A percentile compares a stretch with the other conserved stretches of the same genome.
These are phyloP conservation scores for Drosophila helvetica DNA, from an alignment of 2,888 invertebrate genomes.

Conservation along the genomic window DNA sequence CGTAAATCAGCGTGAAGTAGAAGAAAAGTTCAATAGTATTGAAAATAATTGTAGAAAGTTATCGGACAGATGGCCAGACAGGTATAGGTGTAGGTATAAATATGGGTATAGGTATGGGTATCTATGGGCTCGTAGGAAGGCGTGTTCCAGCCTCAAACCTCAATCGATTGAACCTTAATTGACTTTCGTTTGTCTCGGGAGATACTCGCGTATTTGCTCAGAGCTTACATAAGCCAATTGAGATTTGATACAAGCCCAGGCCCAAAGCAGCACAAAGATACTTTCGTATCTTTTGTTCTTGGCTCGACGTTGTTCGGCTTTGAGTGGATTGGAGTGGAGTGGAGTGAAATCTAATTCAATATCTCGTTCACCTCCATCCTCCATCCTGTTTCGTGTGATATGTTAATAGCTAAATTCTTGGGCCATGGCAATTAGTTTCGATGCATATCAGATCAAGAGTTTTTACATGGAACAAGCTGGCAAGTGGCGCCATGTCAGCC, in stretches of 20 bases:
- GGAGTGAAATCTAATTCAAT: slow-evolving; percentile 16
- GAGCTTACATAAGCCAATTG: slow-evolving; percentile 14
- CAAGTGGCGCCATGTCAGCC: slow-evolving; percentile 35
- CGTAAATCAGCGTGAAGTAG: slow-evolving; percentile 79
- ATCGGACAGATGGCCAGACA: slow-evolving; percentile 41
- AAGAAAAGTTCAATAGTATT: slow-evolving; percentile 77
- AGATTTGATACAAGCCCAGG: slow-evolving; percentile 2
- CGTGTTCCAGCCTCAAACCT: slow-evolving; percentile 37
- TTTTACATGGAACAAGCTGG: slow-evolving; percentile 25
- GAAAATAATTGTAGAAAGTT: slow-evolving; percentile 78
- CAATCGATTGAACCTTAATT: slow-evolving; percentile 65
- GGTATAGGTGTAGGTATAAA: background rate
- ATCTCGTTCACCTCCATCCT: slow-evolving; percentile 1
- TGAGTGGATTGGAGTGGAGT: background rate
- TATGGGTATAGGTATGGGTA: no score
- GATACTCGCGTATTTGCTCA: slow-evolving; percentile 15
- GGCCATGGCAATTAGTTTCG: slow-evolving; percentile 35
- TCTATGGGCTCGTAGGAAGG: slow-evolving; percentile 38
- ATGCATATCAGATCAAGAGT: slow-evolving; percentile 28
- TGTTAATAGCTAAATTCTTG: slow-evolving; percentile 36
- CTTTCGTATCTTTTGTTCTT: slow-evolving; percentile 7
- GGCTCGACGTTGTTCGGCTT: no score
- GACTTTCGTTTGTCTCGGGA: slow-evolving; percentile 54
- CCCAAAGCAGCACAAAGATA: background rate
- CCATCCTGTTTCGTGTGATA: slow-evolving; percentile 18